A percentile compares a stretch with the other conserved stretches of the same genome.
Conservation (phyloP, 2,113 vertebrate species). For the Turdus rufiventris region DNA sequence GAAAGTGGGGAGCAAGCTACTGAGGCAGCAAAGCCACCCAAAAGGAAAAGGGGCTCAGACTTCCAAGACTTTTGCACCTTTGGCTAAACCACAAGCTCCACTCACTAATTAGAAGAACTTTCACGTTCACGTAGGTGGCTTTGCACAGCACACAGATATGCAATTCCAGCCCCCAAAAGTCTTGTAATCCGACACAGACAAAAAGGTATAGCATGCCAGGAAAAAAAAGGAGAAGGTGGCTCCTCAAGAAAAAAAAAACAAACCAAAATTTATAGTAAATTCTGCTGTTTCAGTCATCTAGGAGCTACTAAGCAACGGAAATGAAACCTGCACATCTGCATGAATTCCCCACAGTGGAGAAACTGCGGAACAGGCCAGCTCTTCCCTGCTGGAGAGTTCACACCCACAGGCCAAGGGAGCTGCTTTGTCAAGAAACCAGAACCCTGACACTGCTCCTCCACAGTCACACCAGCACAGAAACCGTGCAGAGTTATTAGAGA, state of each 20-base stretch:
- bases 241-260: neutral
- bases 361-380: accelerated
- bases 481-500: neutral
- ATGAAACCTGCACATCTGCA: neutral
- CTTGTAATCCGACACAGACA: neutral
- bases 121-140: neutral
- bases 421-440: neutral
- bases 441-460: neutral
- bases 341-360: neutral
- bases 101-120: neutral
- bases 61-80: neutral
- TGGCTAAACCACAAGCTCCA: neutral
- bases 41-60: neutral
- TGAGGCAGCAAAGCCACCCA: neutral
- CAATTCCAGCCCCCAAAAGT: neutral
- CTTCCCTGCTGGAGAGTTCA: neutral
- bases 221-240: neutral
- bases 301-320: neutral
- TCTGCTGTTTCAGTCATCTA: neutral
- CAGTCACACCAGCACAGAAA: neutral
- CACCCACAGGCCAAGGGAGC: neutral
- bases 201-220: neutral
- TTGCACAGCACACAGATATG: neutral
- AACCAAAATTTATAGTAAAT: neutral
- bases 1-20: neutral